Percentiles rank a stretch among this genome's conserved stretches.
These are phyloP conservation scores for Chrysolina americana DNA, from an alignment of 2,888 invertebrate species.

Conservation along the genomic window DNA sequence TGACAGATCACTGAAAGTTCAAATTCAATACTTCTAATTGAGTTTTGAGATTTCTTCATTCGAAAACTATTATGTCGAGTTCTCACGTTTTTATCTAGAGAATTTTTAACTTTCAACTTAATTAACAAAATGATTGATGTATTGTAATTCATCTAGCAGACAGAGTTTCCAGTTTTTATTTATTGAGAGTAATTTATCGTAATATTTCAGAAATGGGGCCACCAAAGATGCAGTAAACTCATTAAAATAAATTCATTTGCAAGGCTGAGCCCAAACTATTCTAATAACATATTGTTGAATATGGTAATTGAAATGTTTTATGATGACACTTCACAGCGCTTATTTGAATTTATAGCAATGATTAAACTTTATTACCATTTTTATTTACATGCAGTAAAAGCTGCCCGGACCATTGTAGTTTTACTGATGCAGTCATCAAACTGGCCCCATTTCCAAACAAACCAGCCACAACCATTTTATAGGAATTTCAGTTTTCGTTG, in stretches of 20 bases:
- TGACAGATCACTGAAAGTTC: no score
- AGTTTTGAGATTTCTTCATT: no score
- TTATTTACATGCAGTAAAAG: constrained; percentile 38
- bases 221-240: background rate
- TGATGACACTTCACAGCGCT: constrained; percentile 27
- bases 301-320: constrained; percentile 40
- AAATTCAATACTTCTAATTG: no score
- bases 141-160: no score
- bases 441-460: background rate
- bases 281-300: background rate
- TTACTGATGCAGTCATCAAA: constrained; percentile 37
- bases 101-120: no score
- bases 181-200: background rate
- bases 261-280: background rate
- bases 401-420: constrained; percentile 32
- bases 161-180: no score
- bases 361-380: constrained; percentile 42
- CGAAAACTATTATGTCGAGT: no score
- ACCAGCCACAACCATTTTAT: background rate
- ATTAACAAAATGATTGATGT: no score
- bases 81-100: no score
- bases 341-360: constrained; percentile 39
- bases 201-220: background rate
- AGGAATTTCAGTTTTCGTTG: background rate
- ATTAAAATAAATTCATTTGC: background rate